These are phyloP conservation scores for Temnothorax ravouxi DNA, from an alignment of 2,888 invertebrate species.

Conservation along the genomic window DNA sequence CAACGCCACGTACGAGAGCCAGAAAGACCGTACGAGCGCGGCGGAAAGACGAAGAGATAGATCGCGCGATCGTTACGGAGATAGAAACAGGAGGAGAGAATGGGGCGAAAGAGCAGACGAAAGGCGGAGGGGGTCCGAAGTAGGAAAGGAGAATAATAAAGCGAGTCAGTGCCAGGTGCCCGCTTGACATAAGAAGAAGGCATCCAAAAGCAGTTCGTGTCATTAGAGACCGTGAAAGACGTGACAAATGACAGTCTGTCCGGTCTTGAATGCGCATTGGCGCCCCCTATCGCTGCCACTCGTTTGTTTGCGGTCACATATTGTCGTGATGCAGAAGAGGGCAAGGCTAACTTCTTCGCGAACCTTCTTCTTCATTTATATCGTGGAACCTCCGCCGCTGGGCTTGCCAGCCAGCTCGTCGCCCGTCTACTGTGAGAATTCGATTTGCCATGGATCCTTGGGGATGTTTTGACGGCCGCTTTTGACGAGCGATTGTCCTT, in stretches of 20 bases:
- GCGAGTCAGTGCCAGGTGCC: slow-evolving; percentile 85
- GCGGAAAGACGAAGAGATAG: slow-evolving; percentile 64
- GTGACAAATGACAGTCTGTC: slow-evolving; percentile 86
- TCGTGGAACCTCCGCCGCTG: slow-evolving; percentile 72
- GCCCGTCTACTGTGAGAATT: slow-evolving; percentile 78
- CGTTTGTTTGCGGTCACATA: slow-evolving; percentile 86
- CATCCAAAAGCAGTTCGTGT: slow-evolving; percentile 86
- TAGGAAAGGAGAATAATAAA: slow-evolving; percentile 80
- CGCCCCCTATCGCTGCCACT: slow-evolving; percentile 85
- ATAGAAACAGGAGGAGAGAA: slow-evolving; percentile 49
- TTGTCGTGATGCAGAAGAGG: slow-evolving; percentile 78
- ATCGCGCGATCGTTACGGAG: slow-evolving; percentile 62
- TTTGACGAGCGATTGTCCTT: slow-evolving; percentile 84
- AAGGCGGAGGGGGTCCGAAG: slow-evolving; percentile 57
- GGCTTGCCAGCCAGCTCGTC: slow-evolving; percentile 48
- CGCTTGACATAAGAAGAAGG: slow-evolving; percentile 81
- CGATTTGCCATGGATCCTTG: slow-evolving; percentile 85
- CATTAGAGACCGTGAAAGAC: slow-evolving; percentile 86
- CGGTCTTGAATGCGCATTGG: slow-evolving; percentile 84
- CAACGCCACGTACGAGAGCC: slow-evolving; percentile 62
- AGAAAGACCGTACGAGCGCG: slow-evolving; percentile 56
- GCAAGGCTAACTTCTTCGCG: slow-evolving; percentile 45
- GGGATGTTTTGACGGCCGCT: slow-evolving; percentile 86
- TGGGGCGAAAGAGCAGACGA: slow-evolving; percentile 20
- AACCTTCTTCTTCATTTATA: slow-evolving; percentile 62